Base-by-base conservation (phyloP, 2,888 invertebrate species). In the Steinernema hermaphroditum region DNA sequence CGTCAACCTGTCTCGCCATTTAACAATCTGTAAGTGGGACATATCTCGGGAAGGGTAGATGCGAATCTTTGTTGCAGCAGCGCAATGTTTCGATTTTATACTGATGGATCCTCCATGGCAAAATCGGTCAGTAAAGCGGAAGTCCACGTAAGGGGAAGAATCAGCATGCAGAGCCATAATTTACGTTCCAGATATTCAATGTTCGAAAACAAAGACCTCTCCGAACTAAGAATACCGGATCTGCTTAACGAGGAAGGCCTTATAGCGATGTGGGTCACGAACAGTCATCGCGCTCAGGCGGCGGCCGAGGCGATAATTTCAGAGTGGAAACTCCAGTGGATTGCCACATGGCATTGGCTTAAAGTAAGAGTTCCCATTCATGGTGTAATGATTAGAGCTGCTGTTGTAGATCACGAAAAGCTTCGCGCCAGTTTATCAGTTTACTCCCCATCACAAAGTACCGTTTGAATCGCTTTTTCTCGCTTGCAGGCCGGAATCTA, bases 101-200 rank as follows among this genome's bases (percentile, higher is more conserved):
- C 88, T 96, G 22, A 89, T 95, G 79, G 97, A 97, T 89, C 96
- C 96, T 41, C 96, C 96, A 0, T 97, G 96, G 96, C 91, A 92
- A 90, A 96, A 96, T 87, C 94, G 94, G 88, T 95, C 93, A 77
- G 93, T 96, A 68, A 91, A 93, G 82, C 90, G 96, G 76, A 87
- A 88, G 76, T 87, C 86, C 77, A 87, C 82, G 87, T 88, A 70
- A 54, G 69, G 43, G 72, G 46, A n/a, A n/a, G n/a, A n/a, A n/a
- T n/a, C n/a, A n/a, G n/a, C n/a, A n/a, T n/a, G n/a, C n/a, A n/a
- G n/a, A n/a, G n/a, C n/a, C n/a, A n/a, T n/a, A n/a, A n/a, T n/a
- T n/a, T n/a, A n/a, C n/a, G n/a, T n/a, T n/a, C n/a, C 12, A 62
- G 62, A 2, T 62, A 62, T 29, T 29, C 62, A 2, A 62, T 62